These are phyloP conservation scores for Chionoecetes opilio DNA, from an alignment of 1,140 invertebrate species.

Conservation along the genomic window DNA sequence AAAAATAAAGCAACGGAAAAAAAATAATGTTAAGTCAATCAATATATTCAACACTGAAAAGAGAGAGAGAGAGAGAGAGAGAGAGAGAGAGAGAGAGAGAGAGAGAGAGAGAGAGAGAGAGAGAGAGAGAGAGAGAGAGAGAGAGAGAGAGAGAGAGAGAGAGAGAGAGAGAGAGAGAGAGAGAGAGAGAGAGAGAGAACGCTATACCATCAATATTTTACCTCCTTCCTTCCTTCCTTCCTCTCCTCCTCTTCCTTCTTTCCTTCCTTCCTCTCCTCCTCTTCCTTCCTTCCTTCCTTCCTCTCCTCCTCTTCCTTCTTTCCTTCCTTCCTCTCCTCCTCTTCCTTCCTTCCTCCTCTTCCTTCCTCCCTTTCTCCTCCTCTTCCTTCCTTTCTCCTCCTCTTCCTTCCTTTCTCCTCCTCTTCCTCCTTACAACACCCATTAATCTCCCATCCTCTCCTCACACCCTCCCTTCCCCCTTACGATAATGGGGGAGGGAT, in stretches of 20 bases:
- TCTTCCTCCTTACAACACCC: not conserved
- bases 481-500: not conserved
- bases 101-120: slow-evolving; percentile 53
- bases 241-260: no score
- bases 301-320: no score
- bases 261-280: no score
- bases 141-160: slow-evolving; percentile 53
- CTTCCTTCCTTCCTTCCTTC: no score
- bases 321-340: no score
- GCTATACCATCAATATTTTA: not conserved
- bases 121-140: slow-evolving; percentile 53
- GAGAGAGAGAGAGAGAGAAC: slow-evolving; percentile 38
- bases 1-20: not conserved
- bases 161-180: slow-evolving; percentile 36
- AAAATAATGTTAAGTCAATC: no score
- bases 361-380: not conserved
- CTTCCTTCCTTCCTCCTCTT: not conserved
- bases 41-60: not conserved
- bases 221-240: not conserved
- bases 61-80: not conserved
- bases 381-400: not conserved
- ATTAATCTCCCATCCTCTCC: not conserved
- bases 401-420: slow-evolving; percentile 20
- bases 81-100: slow-evolving; percentile 53
- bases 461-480: not conserved